phyloP scores from a whole-genome alignment of 2,797 vertebrate genomes.

The Labroides dimidiatus region DNA sequence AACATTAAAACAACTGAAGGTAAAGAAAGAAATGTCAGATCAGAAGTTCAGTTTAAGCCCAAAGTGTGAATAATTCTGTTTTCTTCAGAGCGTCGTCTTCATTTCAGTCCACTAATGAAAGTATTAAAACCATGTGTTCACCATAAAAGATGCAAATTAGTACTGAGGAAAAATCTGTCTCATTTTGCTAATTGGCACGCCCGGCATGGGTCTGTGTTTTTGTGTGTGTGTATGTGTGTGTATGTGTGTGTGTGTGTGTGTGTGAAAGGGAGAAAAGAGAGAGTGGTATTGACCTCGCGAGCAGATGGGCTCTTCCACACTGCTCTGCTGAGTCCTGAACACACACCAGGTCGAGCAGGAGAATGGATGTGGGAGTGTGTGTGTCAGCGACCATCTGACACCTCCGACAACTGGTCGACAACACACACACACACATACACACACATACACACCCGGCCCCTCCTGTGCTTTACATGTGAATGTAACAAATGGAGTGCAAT shows the following conservation, averaged over 20 bases:
- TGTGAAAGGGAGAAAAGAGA: not conserved
- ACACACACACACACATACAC: slow-evolving; percentile 4
- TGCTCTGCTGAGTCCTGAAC: slow-evolving; percentile 33
- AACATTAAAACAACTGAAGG: no score
- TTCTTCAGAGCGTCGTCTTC: not conserved
- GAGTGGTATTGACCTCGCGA: slow-evolving; percentile 50
- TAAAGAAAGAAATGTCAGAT: not conserved
- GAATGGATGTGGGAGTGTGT: slow-evolving; percentile 53
- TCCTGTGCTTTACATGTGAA: slow-evolving; percentile 58
- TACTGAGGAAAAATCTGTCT: slow-evolving; percentile 46
- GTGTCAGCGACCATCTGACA: slow-evolving; percentile 66
- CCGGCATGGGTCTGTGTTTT: not conserved
- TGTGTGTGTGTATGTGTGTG: slow-evolving; percentile 12
- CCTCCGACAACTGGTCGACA: slow-evolving; percentile 53
- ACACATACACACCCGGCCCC: not conserved
- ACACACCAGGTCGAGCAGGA: slow-evolving; percentile 39
- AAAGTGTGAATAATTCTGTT: not conserved
- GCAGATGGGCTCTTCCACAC: slow-evolving; percentile 63
- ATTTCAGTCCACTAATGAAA: slow-evolving; percentile 21
- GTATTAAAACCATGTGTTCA: slow-evolving; percentile 35
- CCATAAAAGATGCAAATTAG: slow-evolving; percentile 56
- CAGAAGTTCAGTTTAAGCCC: not conserved
- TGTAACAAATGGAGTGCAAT: slow-evolving; percentile 64
- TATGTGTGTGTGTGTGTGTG: not conserved
- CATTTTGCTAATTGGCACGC: slow-evolving; percentile 61